Evolutionary conservation across 2,797 vertebrate species (phyloP), one percentile per base, ranked within the genome.

Genomic region (Schizopygopsis malacanthus): DNA sequence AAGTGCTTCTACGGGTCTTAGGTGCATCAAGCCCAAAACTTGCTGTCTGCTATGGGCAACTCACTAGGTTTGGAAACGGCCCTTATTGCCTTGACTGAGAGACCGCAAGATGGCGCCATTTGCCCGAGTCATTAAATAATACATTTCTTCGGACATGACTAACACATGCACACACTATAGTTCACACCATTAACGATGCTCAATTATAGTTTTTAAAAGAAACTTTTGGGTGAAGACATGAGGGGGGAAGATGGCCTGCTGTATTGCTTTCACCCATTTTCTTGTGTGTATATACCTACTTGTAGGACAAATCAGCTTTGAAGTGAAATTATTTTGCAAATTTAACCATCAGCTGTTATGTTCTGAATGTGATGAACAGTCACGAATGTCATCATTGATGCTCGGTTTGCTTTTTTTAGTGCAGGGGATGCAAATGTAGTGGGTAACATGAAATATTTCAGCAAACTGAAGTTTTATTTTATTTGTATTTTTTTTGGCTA

Each of bases 331-430:
- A 56, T 81, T 63, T 86, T 61, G 85, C 61, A 47, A 81, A 12
- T 81, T 86, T 76, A 65, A 76, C 69, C 78, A 50, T 79, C 76
- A 39, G 69, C 77, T 81, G 81, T 94, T 93, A 92, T 94, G 91
- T 92, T 92, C 89, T 93, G 93, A 95, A 95, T 94, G 94, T 95
- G 93, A 93, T 92, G 90, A 93, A 91, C 89, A 89, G 90, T 94
- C 92, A 93, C 91, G 92, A 95, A 94, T 95, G 93, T 94, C 91
- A 87, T 91, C 91, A 75, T 88, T 90, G 91, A 75, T 76, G 86
- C 61, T 81, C 63, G 25, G 39, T 81, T 73, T 73, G 77, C 77
- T 85, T 85, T 54, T 54, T 16, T 88, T 47, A 73, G 72, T 76
- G 80, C 45, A 33, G 59, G 54, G n/a, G 75, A 71, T 71, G 82